Evolutionary conservation across 2,888 invertebrate species (phyloP), one percentile per base, ranked within the genome.

Genomic region (Sinopyrophorus schimmeli): DNA sequence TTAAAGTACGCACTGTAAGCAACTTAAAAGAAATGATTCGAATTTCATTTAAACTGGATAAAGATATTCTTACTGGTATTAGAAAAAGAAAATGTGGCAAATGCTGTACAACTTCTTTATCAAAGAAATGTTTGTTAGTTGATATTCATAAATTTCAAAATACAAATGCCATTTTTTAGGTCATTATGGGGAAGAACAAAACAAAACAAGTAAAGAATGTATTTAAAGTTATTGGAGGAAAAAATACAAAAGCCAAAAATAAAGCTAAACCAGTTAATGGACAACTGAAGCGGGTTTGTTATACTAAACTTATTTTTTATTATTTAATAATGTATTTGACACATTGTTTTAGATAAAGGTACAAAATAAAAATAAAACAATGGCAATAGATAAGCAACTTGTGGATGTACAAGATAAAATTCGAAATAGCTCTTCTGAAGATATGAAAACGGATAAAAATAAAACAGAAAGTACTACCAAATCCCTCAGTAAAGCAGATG

Each of bases 1-100:
- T 82, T 64, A 77, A 82, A 76, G 96, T 99, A 0, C 80, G 99
- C 58, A 91, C 92, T 73, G 98, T 99, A 10, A 89, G 99, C 10
- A 92, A 92, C 0, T 87, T 87, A 55, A 99, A 99, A 69, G 89
- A 95, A 67, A 99, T 99, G 98, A 87, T 93, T 79, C 80, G 97
- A 65, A 86, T 94, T n/a, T 83, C 85, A 15, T 86, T 97, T 65
- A 77, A 73, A 49, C 71, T 96, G 14, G 83, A 81, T 0, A 73
- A 76, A 60, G 73, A 77, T 32, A 74, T 84, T n/a, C n/a, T n/a
- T n/a, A n/a, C n/a, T n/a, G n/a, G n/a, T n/a, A n/a, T n/a, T n/a
- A 32, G 3, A 11, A 50, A 50, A 23, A 15, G 50, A 28, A 50
- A 44, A 20, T 18, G 9, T 40, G 20, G 9, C n/a, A 3, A 9